These are phyloP conservation scores for Phoenoteleia sp. DNA, from an alignment of 2,888 invertebrate species.

Conservation along the genomic window DNA sequence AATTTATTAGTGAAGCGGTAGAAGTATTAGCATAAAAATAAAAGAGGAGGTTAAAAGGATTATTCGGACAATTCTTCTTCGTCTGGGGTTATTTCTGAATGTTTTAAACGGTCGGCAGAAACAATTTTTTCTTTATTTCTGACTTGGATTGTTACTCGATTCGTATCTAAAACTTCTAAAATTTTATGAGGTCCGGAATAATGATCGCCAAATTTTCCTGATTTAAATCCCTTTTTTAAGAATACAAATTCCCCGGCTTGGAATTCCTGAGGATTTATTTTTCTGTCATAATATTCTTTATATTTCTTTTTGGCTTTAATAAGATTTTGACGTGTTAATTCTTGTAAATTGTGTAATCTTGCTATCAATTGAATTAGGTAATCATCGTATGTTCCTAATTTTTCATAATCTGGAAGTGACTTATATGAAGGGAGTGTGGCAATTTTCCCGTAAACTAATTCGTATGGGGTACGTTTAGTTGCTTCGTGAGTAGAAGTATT, in stretches of 20 bases:
- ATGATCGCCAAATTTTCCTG: neutral
- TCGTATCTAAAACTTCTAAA: neutral
- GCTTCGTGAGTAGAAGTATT: no score
- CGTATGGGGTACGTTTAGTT: no score
- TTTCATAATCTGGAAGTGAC: no score
- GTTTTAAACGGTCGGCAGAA: neutral
- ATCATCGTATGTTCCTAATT: conserved; percentile 4
- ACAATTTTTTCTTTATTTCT: neutral
- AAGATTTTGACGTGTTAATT: neutral
- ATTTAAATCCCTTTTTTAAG: neutral
- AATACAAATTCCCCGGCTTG: neutral
- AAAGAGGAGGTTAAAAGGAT: no score
- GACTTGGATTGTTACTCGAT: neutral
- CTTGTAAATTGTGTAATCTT: neutral
- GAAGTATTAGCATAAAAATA: no score
- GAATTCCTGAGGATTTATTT: neutral
- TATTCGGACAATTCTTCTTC: no score
- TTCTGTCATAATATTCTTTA: neutral
- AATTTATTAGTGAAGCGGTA: no score
- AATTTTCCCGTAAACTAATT: no score
- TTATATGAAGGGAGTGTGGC: no score
- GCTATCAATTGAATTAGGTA: neutral
- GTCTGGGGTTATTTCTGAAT: neutral
- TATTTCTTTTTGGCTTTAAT: neutral
- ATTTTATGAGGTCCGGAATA: neutral